A percentile compares a stretch with the other conserved stretches of the same genome.
Evolutionary conservation across 2,888 invertebrate species (phyloP).

Genomic region (Julus scanicus): DNA sequence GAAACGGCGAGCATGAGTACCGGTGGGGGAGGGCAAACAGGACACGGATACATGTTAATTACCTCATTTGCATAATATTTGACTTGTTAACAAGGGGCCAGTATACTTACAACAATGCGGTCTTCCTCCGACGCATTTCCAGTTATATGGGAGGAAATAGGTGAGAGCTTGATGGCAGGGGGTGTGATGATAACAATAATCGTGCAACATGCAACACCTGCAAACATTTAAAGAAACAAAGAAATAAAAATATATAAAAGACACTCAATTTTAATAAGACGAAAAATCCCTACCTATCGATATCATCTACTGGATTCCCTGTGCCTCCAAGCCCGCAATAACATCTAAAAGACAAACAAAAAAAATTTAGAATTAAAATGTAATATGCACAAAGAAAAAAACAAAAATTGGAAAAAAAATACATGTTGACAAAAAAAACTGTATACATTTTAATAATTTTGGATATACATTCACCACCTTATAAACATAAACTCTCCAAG

Average conservation of each 20-base stretch:
- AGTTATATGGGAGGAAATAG: conserved; percentile 87
- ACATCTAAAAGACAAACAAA: conserved; percentile 67
- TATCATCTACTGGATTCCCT: conserved; percentile 81
- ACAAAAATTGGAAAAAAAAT: too few relatives aligned
- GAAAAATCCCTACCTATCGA: conserved; percentile 74
- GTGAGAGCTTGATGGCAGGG: conserved; percentile 83
- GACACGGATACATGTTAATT: conserved; percentile 40
- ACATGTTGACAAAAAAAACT: not conserved
- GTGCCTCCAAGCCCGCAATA: conserved; percentile 89
- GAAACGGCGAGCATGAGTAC: not conserved
- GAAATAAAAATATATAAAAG: not conserved
- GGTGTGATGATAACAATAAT: conserved; percentile 83
- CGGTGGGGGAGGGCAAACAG: conserved; percentile 16
- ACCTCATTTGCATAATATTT: conserved; percentile 27
- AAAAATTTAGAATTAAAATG: not conserved
- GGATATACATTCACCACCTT: too few relatives aligned
- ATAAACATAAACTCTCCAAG: too few relatives aligned
- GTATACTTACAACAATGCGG: conserved; percentile 77
- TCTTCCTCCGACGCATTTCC: conserved; percentile 82
- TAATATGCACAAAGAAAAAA: too few relatives aligned
- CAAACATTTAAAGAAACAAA: conserved; percentile 58
- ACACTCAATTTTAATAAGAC: not conserved
- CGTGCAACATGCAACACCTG: conserved; percentile 86
- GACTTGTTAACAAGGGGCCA: conserved; percentile 40
- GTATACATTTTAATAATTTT: too few relatives aligned